Percentiles rank a stretch among this genome's conserved stretches.
Evolutionary conservation across 2,797 vertebrate species (phyloP).

Genomic region (Myotis myotis): DNA sequence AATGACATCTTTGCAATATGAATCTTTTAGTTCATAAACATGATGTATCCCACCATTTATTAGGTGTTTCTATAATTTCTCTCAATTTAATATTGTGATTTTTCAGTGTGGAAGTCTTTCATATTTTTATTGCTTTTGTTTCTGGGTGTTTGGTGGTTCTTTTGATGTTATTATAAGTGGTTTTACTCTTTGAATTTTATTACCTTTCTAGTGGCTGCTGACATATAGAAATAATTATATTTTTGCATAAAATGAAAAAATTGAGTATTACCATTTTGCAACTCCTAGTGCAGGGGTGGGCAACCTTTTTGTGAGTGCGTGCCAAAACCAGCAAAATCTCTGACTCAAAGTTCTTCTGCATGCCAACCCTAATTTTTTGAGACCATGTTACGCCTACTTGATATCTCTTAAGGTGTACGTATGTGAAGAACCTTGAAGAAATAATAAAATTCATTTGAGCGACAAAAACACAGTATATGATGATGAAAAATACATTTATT

Average conservation of each 20-base stretch:
- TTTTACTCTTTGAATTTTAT: conserved; percentile 36
- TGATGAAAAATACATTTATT: too few species aligned
- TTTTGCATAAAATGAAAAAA: conserved; percentile 39
- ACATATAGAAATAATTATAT: not conserved
- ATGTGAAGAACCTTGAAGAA: too few species aligned
- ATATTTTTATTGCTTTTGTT: not conserved
- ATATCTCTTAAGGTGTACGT: too few species aligned
- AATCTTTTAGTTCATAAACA: not conserved
- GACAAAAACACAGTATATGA: too few species aligned
- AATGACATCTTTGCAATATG: not conserved
- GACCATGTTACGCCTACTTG: too few species aligned
- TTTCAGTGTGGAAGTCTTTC: conserved; percentile 20
- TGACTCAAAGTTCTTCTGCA: too few species aligned
- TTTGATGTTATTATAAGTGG: not conserved
- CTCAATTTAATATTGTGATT: conserved; percentile 19
- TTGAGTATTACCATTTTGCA: conserved; percentile 17
- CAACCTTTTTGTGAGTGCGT: too few species aligned
- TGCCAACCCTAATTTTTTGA: too few species aligned
- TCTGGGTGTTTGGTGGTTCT: not conserved
- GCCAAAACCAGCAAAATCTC: too few species aligned
- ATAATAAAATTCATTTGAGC: too few species aligned
- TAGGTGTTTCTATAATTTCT: not conserved
- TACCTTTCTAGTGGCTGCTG: conserved; percentile 22
- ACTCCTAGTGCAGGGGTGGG: not conserved
- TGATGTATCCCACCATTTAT: not conserved